Conservation (phyloP, 2,113 vertebrate genomes). For the Willisornis vidua region DNA sequence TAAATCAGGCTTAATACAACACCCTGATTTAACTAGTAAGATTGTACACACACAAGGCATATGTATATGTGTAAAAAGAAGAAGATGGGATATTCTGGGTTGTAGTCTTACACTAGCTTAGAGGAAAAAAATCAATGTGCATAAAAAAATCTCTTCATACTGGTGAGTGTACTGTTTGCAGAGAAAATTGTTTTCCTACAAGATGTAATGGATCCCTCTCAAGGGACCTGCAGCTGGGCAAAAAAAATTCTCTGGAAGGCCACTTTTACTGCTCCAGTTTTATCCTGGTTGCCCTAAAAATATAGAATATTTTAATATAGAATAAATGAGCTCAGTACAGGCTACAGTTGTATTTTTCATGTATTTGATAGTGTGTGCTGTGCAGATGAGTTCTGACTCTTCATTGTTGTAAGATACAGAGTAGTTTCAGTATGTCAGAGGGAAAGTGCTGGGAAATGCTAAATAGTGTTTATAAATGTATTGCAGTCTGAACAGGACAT, state of each 20-base stretch:
- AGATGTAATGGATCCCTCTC: background rate
- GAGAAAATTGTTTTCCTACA: background rate
- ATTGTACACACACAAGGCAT: background rate
- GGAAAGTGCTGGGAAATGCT: background rate
- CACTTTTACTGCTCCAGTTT: background rate
- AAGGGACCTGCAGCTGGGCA: background rate
- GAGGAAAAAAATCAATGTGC: background rate
- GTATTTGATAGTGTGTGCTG: background rate
- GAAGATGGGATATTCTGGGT: background rate
- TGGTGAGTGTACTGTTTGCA: background rate
- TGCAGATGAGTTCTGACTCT: background rate
- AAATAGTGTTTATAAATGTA: background rate
- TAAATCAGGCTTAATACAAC: background rate
- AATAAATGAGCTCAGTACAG: background rate
- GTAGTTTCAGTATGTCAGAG: background rate
- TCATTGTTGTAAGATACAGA: background rate
- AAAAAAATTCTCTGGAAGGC: background rate
- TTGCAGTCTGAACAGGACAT: background rate
- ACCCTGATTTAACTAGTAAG: background rate
- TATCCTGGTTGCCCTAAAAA: background rate
- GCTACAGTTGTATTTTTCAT: background rate
- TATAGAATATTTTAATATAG: background rate
- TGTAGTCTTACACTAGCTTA: background rate
- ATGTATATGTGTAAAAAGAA: background rate
- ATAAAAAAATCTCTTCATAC: background rate